phyloP scores from a whole-genome alignment of 2,113 vertebrate species.

The Sinocyclocheilus grahami region DNA sequence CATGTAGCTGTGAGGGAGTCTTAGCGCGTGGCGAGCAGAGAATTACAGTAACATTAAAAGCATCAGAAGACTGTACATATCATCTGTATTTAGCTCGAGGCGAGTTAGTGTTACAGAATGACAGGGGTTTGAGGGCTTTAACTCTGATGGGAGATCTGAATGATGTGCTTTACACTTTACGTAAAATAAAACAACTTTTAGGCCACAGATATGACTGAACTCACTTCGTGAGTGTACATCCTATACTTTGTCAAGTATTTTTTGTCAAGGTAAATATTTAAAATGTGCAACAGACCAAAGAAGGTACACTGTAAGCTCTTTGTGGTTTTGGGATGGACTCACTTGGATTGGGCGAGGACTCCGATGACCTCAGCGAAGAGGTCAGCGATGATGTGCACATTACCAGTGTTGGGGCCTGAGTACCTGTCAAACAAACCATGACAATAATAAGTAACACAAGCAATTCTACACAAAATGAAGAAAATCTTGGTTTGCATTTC shows the following conservation, averaged over 20 bases:
- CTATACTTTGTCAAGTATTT: neutral
- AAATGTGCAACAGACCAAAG: neutral
- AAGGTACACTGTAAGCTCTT: neutral
- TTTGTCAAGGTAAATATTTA: neutral
- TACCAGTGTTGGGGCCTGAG: conserved; percentile 98
- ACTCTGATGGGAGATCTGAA: conserved; percentile 12
- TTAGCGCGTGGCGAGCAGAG: conserved; percentile 15
- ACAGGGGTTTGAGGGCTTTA: neutral
- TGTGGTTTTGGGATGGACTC: conserved; percentile 59
- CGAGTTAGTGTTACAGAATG: neutral
- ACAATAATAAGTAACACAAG: neutral
- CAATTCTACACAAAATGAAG: conserved; percentile 51
- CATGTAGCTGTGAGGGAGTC: conserved; percentile 25
- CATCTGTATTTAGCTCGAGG: neutral
- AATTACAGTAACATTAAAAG: conserved; percentile 46
- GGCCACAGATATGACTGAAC: neutral
- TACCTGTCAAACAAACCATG: conserved; percentile 75
- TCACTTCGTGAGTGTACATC: neutral
- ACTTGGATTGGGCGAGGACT: conserved; percentile 97
- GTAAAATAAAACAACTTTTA: neutral
- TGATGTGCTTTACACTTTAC: neutral
- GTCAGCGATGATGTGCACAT: conserved; percentile 98
- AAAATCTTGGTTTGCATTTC: neutral
- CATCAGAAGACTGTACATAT: conserved; percentile 26
- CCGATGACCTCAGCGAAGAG: conserved; percentile 97